Base-by-base conservation (phyloP, 2,888 invertebrate genomes). In the Aleiodes alternator region DNA sequence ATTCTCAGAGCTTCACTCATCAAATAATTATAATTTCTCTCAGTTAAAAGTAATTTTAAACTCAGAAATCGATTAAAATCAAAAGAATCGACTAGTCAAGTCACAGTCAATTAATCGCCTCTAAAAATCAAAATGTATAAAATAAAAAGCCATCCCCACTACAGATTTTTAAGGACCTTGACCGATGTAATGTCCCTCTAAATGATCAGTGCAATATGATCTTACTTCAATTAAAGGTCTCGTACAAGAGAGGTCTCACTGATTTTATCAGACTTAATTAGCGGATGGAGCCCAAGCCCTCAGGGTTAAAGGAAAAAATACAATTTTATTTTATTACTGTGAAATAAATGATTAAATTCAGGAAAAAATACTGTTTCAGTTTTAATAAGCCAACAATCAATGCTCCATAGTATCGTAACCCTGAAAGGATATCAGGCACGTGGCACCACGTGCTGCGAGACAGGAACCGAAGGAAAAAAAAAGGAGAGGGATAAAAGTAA, bases 211-310 rank as follows among this genome's bases (percentile, higher is more conserved):
- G 34, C 80, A 23, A 23, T 23, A 23, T 23, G 23, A 23, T 23
- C 23, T 23, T 23, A 23, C 23, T 23, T 23, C 23, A 23, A 23
- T 23, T 23, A 23, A 23, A 23, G 23, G 23, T 23, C 23, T 23
- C 23, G 23, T 23, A 23, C 23, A 23, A 23, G 23, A 23, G 23
- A 23, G 23, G 23, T 23, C 23, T 23, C 23, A 77, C 77, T 80
- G 84, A 84, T 84, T 84, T 85, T 82, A 82, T 84, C 84, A 80
- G 82, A 84, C 84, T 84, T 84, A 85, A 85, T 85, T 84, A 85
- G 84, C 83, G 83, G 80, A 83, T 80, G 84, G 81, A 81, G 79
- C 77, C 79, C 81, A 77, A 78, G 75, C 83, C 69, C 76, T 71
- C 71, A 34, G 34, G 34, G 6, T 34, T 34, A 34, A 34, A 23